Conservation (phyloP, 2,888 invertebrate species). For the Lycocerus yunnanus region DNA sequence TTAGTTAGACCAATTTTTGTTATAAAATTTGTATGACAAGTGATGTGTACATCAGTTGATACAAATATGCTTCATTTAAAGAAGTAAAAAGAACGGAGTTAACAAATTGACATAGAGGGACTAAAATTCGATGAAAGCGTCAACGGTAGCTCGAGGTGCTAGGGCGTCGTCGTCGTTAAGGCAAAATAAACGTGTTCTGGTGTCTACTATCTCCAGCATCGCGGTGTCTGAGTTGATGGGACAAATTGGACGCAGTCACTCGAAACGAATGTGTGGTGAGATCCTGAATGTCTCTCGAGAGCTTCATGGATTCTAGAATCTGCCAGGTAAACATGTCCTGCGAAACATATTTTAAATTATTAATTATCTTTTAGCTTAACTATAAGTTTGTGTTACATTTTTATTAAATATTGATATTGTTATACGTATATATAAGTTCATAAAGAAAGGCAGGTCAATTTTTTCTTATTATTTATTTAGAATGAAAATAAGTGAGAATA, state of each 20-base stretch:
- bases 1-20: background rate
- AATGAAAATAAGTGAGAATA: background rate
- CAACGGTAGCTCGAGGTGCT: conserved; percentile 10
- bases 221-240: conserved; percentile 20
- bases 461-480: background rate
- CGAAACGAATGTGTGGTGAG: conserved; percentile 34
- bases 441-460: background rate
- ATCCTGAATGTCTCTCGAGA: conserved; percentile 22
- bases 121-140: conserved; percentile 20
- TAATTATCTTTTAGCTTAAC: background rate
- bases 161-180: conserved; percentile 18
- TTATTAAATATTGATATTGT: background rate
- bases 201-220: conserved; percentile 10
- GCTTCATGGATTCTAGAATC: conserved; percentile 12
- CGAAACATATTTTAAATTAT: background rate
- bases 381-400: background rate
- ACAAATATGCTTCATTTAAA: conserved; percentile 19
- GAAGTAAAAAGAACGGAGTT: conserved; percentile 20
- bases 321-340: conserved; percentile 9
- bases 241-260: conserved; percentile 37
- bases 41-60: background rate
- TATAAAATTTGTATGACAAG: background rate
- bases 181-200: conserved; percentile 21
- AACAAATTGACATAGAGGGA: conserved; percentile 22
- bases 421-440: background rate